These are phyloP conservation scores for Odocoileus virginianus DNA, from an alignment of 2,113 vertebrate species.

Conservation along the genomic window DNA sequence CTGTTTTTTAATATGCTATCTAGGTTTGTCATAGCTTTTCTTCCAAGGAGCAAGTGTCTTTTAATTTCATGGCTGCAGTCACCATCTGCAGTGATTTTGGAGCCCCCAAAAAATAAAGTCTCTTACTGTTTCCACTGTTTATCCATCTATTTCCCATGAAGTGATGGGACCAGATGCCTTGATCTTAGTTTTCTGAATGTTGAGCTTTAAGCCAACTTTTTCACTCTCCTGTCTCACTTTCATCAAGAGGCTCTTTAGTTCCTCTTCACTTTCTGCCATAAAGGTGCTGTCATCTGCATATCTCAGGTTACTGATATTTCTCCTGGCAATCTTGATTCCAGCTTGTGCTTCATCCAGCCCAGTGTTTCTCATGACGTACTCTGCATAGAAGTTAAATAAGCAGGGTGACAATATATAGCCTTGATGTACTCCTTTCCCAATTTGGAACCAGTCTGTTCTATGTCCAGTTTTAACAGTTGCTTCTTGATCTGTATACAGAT, in stretches of 20 bases:
- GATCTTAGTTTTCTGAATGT: not conserved
- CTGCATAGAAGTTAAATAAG: not conserved
- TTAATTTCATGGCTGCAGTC: not conserved
- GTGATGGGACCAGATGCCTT: not conserved
- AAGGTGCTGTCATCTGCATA: not conserved
- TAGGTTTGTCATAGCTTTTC: not conserved
- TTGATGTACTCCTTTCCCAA: not conserved
- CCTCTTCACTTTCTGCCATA: not conserved
- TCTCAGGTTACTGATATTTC: not conserved
- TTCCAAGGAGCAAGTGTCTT: not conserved
- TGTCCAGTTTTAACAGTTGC: not conserved
- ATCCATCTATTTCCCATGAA: not conserved
- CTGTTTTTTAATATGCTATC: not conserved
- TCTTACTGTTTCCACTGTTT: not conserved
- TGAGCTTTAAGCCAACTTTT: not conserved
- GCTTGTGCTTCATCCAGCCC: not conserved
- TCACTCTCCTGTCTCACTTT: not conserved
- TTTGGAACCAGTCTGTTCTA: not conserved
- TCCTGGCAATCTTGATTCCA: not conserved
- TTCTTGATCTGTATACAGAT: not conserved
- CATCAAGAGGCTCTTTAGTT: not conserved
- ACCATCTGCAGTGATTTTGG: not conserved
- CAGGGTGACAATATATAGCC: not conserved
- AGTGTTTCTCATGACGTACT: not conserved
- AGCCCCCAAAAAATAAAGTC: accelerated